These are phyloP conservation scores for Entomobrya proxima DNA, from an alignment of 2,888 invertebrate species.

Conservation along the genomic window DNA sequence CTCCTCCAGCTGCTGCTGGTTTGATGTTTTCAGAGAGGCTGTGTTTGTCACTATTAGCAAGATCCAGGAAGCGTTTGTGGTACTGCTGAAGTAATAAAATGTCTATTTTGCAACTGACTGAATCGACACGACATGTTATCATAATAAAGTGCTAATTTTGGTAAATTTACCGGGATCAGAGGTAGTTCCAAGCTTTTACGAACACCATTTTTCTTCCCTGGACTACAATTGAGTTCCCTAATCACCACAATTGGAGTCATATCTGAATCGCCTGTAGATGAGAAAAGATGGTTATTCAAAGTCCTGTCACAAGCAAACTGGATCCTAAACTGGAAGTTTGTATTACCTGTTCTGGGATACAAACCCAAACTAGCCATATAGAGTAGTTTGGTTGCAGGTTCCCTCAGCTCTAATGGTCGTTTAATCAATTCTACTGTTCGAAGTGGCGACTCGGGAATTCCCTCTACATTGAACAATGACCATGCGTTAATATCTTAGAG, in stretches of 20 bases:
- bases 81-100: constrained; percentile 3
- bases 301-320: too few species aligned
- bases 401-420: constrained; percentile 65
- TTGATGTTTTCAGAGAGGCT: constrained; percentile 45
- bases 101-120: background rate
- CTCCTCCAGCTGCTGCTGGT: too few species aligned
- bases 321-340: too few species aligned
- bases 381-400: constrained; percentile 68
- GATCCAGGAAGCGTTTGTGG: constrained; percentile 53
- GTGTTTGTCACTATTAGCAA: constrained; percentile 43
- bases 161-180: constrained; percentile 46
- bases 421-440: constrained; percentile 70
- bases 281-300: too few species aligned
- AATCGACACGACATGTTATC: background rate
- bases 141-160: background rate
- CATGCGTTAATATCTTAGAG: too few species aligned
- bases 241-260: constrained; percentile 68
- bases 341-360: constrained; percentile 67
- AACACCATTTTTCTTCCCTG: constrained; percentile 58
- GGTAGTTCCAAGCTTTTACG: constrained; percentile 64
- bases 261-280: constrained; percentile 61
- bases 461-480: too few species aligned
- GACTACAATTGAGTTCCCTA: constrained; percentile 52
- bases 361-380: constrained; percentile 69
- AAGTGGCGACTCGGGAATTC: constrained; percentile 57